These are phyloP conservation scores for Drosophila paranaensis DNA, from an alignment of 2,888 invertebrate species.

Conservation along the genomic window DNA sequence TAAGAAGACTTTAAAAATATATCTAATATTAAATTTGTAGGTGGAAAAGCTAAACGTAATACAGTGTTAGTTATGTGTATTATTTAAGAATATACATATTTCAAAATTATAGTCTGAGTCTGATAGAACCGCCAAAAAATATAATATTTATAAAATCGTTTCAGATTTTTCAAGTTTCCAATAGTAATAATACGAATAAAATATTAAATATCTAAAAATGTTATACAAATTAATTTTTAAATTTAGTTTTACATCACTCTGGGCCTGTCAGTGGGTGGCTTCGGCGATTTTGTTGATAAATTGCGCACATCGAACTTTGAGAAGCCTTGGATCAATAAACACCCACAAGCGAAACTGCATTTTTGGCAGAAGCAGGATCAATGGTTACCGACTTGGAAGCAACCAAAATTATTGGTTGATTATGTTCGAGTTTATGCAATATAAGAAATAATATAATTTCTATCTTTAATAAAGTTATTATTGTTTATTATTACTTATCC, in stretches of 20 bases:
- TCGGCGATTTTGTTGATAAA: slow-evolving; percentile 89
- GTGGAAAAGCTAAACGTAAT: too few species aligned
- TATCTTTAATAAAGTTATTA: neutral
- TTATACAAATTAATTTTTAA: neutral
- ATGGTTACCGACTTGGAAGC: slow-evolving; percentile 90
- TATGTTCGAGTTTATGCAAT: slow-evolving; percentile 82
- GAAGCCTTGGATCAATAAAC: slow-evolving; percentile 91
- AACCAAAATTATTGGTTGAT: slow-evolving; percentile 83
- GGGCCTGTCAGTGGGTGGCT: slow-evolving; percentile 92
- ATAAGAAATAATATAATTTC: slow-evolving; percentile 28
- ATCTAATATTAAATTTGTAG: too few species aligned
- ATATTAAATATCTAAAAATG: neutral
- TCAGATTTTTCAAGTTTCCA: too few species aligned
- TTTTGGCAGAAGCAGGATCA: slow-evolving; percentile 89
- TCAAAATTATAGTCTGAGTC: too few species aligned
- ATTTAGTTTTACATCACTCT: slow-evolving; percentile 91
- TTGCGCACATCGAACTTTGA: slow-evolving; percentile 36
- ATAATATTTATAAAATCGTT: too few species aligned
- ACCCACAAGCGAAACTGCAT: slow-evolving; percentile 88
- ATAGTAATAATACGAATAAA: too few species aligned
- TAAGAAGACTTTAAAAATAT: too few species aligned
- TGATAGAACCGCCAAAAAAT: too few species aligned
- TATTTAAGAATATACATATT: neutral
- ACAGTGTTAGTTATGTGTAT: neutral
- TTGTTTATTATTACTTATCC: too few species aligned